Evolutionary conservation across 2,888 invertebrate species (phyloP).

Genomic region (Drosophila limbata): DNA sequence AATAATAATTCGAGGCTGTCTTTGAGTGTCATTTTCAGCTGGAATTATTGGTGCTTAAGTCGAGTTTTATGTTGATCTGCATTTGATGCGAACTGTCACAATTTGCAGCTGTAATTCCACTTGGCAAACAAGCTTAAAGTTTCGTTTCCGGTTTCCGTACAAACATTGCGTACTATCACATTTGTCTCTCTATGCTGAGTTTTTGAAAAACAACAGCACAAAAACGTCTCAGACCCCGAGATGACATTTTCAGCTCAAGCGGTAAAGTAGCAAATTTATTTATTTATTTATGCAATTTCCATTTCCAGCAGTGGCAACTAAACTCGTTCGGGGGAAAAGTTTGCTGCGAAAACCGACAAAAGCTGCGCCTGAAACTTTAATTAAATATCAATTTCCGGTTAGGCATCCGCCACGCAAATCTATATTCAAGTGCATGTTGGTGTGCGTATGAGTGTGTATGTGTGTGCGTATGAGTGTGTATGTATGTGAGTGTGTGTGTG

Average conservation of each 20-base stretch:
- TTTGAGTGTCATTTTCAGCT: background rate
- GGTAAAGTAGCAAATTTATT: slow-evolving; percentile 41
- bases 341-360: slow-evolving; percentile 35
- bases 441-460: background rate
- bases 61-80: background rate
- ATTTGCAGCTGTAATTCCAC: background rate
- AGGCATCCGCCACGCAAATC: slow-evolving; percentile 41
- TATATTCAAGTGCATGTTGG: slow-evolving; percentile 1
- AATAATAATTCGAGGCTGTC: background rate
- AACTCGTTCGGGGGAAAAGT: slow-evolving; percentile 28
- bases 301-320: slow-evolving; percentile 25
- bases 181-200: background rate
- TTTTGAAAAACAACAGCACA: slow-evolving; percentile 1
- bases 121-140: slow-evolving; percentile 16
- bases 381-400: slow-evolving; percentile 76
- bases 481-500: slow-evolving; percentile 9
- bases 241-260: slow-evolving; percentile 1
- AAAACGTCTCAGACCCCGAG: background rate
- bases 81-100: background rate
- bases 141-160: background rate
- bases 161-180: slow-evolving; percentile 1
- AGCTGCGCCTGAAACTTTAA: slow-evolving; percentile 63
- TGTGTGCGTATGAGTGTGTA: slow-evolving; percentile 5
- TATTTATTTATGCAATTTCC: slow-evolving; percentile 33
- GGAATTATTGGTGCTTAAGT: background rate